Evolutionary conservation across 2,888 invertebrate genomes (phyloP), one percentile per base, ranked within the genome.

Genomic region (Smittia sp.): DNA sequence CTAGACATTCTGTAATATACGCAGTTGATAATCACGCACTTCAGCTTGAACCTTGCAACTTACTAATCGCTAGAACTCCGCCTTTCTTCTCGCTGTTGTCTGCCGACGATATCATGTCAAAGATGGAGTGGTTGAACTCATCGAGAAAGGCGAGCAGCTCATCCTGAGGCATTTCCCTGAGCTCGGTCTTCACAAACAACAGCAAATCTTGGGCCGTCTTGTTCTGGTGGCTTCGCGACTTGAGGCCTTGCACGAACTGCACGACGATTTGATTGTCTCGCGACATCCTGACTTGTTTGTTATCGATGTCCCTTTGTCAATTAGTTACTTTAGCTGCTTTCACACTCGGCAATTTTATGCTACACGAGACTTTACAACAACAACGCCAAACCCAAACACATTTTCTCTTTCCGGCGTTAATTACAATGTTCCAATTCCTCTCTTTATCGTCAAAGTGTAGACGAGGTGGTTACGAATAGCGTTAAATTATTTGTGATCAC

Each of bases 71-170:
- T 74, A 97, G 83, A 76, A 97, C 96, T 73, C 96, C 97, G 75
- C 97, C 97, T 83, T 96, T 97, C 79, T 94, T 94, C 81, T 97
- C 97, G 82, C 94, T 93, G 39, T 92, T 89, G 81, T 98, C 96
- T 63, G 90, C 89, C 77, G 94, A 93, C 13, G 94, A 93, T 1
- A 97, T 94, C 96, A 98, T 95, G 81, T 96, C 94, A 81, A 94
- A 94, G 76, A 98, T 96, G 79, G 95, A 93, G 79, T 94, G 93
- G 81, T 96, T 96, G 80, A 97, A 95, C 77, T 94, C 94, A 80
- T 98, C 97, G 82, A 97, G 90, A 80, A 98, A 97, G 75, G 89
- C 86, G 24, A 92, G 91, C 76, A 96, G 88, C 79, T 96, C 96
- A 80, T 97, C 97, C 75, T 90, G 90, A 0, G 94, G 91, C 77